Evolutionary conservation across 2,888 invertebrate genomes (phyloP), one percentile per base, ranked within the genome.

Genomic region (Ecdyonurus torrentis): DNA sequence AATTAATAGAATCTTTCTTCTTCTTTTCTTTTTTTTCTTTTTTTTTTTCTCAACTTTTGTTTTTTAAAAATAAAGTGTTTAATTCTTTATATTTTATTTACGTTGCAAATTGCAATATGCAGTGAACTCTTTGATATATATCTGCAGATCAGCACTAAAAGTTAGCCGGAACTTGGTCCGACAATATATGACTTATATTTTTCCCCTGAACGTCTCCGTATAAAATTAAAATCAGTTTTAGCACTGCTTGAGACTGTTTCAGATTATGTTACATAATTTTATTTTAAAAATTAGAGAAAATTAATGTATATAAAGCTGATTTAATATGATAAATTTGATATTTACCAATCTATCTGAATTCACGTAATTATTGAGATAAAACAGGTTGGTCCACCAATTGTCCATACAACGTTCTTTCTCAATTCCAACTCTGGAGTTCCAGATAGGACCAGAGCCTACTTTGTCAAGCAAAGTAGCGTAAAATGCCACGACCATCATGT

Each of bases 331-430:
- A 18, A 22, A 23, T 50, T 50, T 1, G 19, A 25, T 55, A 24
- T 64, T 65, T 61, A 66, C 66, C 63, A 66, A 62, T 5, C 65
- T 61, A 50, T 64, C 64, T 10, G 65, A 63, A 60, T 66, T 66
- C 10, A 66, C 63, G 53, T 66, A 66, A 58, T 66, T 67, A 58
- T 66, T 63, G 23, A 66, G 65, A 65, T 66, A 66, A 22, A 66
- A 63, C 3, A 66, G 58, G 59, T 66, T 66, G 1, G 66, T 61
- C 67, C 67, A 67, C 67, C 68, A 67, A 60, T 66, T 65, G 15
- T 63, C 23, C 22, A 64, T 52, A 58, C 69, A 69, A 15, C 66
- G 59, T 7, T 65, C 61, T 23, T 66, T 64, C 20, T 66, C 64
- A 7, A 62, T 61, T 10, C 64, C 64, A 53, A 67, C 65, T 22